A percentile compares a stretch with the other conserved stretches of the same genome.
Conservation (phyloP, 2,797 vertebrate genomes). For the Sciurus carolinensis region DNA sequence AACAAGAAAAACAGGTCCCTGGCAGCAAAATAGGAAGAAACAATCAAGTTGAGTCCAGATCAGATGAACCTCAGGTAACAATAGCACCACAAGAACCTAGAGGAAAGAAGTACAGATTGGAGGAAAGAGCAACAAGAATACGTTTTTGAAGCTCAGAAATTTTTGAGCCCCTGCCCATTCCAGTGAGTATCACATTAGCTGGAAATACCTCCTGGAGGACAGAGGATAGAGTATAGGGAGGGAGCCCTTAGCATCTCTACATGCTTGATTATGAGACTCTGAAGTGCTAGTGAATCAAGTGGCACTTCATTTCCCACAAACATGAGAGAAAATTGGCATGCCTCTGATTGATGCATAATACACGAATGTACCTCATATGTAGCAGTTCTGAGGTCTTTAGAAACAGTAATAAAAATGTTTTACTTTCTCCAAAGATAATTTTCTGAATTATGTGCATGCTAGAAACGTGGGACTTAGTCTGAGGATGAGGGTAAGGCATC, state of each 20-base stretch:
- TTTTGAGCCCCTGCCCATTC: neutral
- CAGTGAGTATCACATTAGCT: neutral
- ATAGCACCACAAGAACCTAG: neutral
- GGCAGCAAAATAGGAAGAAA: neutral
- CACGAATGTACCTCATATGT: neutral
- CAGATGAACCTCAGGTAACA: neutral
- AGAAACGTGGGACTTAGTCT: neutral
- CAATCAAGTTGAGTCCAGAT: neutral
- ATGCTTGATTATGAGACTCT: neutral
- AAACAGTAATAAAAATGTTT: neutral
- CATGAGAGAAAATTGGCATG: neutral
- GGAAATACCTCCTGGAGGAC: neutral
- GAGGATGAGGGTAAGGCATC: neutral
- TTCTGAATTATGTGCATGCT: neutral
- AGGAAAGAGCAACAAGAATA: neutral
- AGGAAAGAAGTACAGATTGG: neutral
- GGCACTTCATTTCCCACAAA: neutral
- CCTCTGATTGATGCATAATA: neutral
- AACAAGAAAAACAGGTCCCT: neutral
- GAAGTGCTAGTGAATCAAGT: neutral
- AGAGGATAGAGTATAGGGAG: neutral
- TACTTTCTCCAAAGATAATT: neutral
- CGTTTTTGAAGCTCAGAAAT: neutral
- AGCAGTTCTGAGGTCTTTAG: neutral
- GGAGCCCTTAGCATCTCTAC: neutral